These are phyloP conservation scores for Bradypodion pumilum DNA, from an alignment of 2,797 vertebrate genomes.

Conservation along the genomic window DNA sequence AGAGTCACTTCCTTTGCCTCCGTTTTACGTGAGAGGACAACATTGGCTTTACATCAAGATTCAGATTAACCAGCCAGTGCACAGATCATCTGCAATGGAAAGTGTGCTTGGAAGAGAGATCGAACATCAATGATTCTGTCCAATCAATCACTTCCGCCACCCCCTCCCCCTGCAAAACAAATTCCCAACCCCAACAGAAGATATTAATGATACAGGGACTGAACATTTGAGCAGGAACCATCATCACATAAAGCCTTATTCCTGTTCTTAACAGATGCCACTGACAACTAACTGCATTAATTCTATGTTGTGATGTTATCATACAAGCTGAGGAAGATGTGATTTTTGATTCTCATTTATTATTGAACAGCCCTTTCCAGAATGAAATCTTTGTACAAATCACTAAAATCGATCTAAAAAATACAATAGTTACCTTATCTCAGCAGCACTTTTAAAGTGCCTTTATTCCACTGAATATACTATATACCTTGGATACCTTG, in stretches of 20 bases:
- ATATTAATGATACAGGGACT: neutral
- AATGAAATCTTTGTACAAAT: conserved; percentile 43
- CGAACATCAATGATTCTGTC: neutral
- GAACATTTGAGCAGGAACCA: neutral
- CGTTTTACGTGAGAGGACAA: neutral
- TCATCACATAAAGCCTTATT: conserved; percentile 2
- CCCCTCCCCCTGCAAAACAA: too few species aligned
- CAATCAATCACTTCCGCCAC: neutral
- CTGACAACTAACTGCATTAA: neutral
- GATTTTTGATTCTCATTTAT: conserved; percentile 20
- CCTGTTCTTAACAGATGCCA: neutral
- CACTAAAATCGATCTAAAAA: conserved; percentile 40
- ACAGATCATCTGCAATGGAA: neutral
- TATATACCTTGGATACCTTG: neutral
- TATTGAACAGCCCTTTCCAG: conserved; percentile 29
- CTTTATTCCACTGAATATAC: conserved; percentile 31
- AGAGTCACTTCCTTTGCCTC: neutral
- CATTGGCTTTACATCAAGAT: neutral
- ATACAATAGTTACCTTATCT: too few species aligned
- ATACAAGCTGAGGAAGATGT: neutral
- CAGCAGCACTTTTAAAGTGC: conserved; percentile 48
- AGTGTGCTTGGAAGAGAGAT: neutral
- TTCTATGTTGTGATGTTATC: conserved; percentile 1
- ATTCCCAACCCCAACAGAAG: neutral
- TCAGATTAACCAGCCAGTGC: neutral